Evolutionary conservation across 23 tunicate species (phyloP).

Genomic region (Halocynthia aurantium): DNA sequence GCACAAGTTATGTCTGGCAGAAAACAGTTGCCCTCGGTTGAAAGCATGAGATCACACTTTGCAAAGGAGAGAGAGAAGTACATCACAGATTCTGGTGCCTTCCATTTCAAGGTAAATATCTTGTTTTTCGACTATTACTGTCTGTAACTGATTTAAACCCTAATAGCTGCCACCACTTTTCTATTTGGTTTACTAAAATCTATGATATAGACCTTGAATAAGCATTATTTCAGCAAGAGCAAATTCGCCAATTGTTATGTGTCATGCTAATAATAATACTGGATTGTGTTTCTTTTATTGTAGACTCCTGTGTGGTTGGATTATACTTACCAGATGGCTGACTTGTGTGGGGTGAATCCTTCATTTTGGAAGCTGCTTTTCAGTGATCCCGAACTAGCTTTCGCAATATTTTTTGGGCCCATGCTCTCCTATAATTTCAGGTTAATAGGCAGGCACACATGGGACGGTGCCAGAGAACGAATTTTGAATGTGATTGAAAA

Average conservation of each 20-base stretch:
- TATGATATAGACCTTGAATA: too few relatives aligned
- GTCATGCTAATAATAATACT: too few relatives aligned
- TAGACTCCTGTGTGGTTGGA: conserved; percentile 17
- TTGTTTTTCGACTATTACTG: too few relatives aligned
- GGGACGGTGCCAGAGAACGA: conserved; percentile 13
- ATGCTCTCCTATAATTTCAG: conserved; percentile 46
- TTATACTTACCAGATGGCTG: conserved; percentile 52
- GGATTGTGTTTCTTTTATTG: neutral
- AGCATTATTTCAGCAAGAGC: too few relatives aligned
- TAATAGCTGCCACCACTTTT: too few relatives aligned
- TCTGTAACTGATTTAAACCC: too few relatives aligned
- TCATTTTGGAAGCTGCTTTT: conserved; percentile 33
- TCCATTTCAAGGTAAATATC: neutral
- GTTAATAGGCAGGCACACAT: conserved; percentile 26
- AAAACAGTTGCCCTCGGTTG: conserved; percentile 29
- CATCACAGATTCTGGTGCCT: neutral
- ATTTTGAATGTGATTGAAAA: conserved; percentile 11
- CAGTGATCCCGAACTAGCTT: conserved; percentile 44
- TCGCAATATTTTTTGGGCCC: conserved; percentile 43
- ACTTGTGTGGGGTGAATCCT: conserved; percentile 22
- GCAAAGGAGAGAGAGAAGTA: neutral
- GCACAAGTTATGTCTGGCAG: conserved; percentile 47
- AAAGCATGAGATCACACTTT: conserved; percentile 24
- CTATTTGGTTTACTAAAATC: too few relatives aligned
- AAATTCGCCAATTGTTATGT: too few relatives aligned